Percentiles rank a stretch among this genome's conserved stretches.
Evolutionary conservation across 2,113 vertebrate genomes (phyloP).

Genomic region (Podilymbus podiceps): DNA sequence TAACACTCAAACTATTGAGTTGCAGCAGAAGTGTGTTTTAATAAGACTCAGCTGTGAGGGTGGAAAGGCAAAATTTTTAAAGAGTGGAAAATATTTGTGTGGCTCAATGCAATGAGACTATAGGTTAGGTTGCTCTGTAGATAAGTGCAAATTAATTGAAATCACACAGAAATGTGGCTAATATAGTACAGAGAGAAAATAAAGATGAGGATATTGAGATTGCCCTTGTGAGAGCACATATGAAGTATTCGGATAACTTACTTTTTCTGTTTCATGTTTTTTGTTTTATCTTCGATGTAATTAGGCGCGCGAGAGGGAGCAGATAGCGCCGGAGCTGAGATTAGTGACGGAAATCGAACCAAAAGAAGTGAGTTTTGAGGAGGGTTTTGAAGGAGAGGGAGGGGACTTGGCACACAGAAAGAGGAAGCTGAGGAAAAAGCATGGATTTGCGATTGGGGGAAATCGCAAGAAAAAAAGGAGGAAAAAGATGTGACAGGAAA

Average conservation of each 20-base stretch:
- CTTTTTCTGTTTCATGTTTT: conserved; percentile 72
- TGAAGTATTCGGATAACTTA: conserved; percentile 63
- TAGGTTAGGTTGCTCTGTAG: neutral
- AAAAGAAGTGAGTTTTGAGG: conserved; percentile 76
- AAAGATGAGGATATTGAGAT: neutral
- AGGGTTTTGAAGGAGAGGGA: conserved; percentile 72
- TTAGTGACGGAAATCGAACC: conserved; percentile 74
- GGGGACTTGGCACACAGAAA: conserved; percentile 65
- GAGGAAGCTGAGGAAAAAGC: conserved; percentile 64
- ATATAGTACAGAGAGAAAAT: neutral
- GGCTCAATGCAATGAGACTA: neutral
- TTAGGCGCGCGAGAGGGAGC: conserved; percentile 72
- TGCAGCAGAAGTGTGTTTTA: neutral
- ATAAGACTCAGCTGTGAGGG: neutral
- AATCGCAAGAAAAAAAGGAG: no score
- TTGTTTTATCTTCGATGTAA: conserved; percentile 73
- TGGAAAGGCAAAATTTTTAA: neutral
- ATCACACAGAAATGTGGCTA: neutral
- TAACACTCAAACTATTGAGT: neutral
- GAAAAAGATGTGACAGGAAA: conserved; percentile 48
- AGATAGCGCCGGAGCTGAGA: conserved; percentile 76
- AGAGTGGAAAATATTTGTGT: neutral
- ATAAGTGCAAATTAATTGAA: neutral
- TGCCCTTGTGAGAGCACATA: conserved; percentile 50
- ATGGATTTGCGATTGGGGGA: conserved; percentile 25